Conservation (phyloP, 2,888 invertebrate genomes). For the Nomada fucata region DNA sequence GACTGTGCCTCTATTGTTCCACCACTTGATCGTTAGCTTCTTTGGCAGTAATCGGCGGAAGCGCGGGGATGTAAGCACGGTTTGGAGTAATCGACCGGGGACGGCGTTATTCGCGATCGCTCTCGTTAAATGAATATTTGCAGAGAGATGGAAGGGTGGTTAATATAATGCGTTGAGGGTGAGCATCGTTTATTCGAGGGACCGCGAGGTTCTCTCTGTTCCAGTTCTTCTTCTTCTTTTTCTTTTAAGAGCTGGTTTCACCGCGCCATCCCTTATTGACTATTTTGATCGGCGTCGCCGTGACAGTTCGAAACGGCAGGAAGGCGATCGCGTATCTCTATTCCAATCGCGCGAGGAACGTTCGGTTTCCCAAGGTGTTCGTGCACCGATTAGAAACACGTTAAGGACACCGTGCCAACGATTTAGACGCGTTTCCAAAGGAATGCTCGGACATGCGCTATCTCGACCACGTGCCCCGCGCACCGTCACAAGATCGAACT, state of each 20-base stretch:
- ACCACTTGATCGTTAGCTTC: conserved; percentile 28
- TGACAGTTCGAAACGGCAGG: conserved; percentile 8
- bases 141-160: not conserved
- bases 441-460: conserved; percentile 58
- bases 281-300: not conserved
- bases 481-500: conserved; percentile 43
- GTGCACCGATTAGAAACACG: conserved; percentile 44
- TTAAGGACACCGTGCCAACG: conserved; percentile 53
- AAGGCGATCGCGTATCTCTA: conserved; percentile 2
- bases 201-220: too few species aligned
- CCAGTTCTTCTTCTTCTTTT: not conserved
- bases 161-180: not conserved
- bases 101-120: not conserved
- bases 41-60: conserved; percentile 9
- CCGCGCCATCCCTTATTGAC: not conserved
- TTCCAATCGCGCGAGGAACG: conserved; percentile 21
- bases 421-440: conserved; percentile 44
- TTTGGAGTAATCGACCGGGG: not conserved
- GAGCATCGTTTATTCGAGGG: not conserved
- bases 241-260: not conserved
- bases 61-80: not conserved
- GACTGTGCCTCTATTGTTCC: conserved; percentile 25
- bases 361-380: conserved; percentile 26
- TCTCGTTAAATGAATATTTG: not conserved
- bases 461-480: conserved; percentile 54